These are phyloP conservation scores for Nysson spinosus DNA, from an alignment of 2,888 invertebrate genomes.

Conservation along the genomic window DNA sequence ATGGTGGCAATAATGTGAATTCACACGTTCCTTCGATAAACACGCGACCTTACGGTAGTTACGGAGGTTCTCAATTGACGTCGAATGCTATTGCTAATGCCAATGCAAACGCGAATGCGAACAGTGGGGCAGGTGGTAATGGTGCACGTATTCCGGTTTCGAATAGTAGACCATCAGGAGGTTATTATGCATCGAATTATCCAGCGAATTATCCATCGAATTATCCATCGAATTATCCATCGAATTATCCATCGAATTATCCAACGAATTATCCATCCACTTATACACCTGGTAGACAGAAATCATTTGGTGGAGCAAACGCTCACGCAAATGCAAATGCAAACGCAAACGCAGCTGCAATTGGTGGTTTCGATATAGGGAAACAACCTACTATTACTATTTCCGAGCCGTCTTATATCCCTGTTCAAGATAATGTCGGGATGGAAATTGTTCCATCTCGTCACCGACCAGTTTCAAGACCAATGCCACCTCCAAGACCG, in stretches of 20 bases:
- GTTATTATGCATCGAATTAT: no score
- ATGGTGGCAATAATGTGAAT: constrained; percentile 1
- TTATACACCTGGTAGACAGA: not conserved
- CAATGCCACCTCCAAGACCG: not conserved
- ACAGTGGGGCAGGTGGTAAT: constrained; percentile 31
- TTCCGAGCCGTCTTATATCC: not conserved
- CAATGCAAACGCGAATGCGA: constrained; percentile 42
- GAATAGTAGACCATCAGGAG: not conserved
- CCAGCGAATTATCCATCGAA: not conserved
- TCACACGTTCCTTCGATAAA: constrained; percentile 10
- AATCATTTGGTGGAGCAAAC: constrained; percentile 15
- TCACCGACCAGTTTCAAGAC: not conserved
- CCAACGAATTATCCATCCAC: not conserved
- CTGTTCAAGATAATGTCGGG: not conserved
- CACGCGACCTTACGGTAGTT: constrained; percentile 33
- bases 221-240: not conserved
- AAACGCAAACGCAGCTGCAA: not conserved
- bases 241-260: not conserved
- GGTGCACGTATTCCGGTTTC: not conserved
- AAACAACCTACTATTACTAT: not conserved
- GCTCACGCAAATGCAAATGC: constrained; percentile 19
- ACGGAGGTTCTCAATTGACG: constrained; percentile 46
- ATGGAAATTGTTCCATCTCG: not conserved
- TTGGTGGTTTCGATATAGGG: not conserved
- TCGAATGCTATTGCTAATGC: no score